Base-by-base conservation (phyloP, 1,140 invertebrate species). In the Lepidostoma basale region DNA sequence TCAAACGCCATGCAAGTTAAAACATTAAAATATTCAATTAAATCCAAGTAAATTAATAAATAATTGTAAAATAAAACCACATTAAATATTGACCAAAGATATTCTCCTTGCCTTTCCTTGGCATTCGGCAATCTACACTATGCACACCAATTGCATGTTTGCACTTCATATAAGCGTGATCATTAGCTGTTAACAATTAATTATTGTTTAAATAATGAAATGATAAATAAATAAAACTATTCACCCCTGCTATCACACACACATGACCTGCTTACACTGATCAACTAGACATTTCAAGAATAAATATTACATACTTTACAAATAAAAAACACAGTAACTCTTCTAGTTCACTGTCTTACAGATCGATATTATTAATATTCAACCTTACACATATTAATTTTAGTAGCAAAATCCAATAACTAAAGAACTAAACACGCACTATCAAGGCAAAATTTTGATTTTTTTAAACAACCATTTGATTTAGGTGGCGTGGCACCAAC, bases 391-490 rank as follows among this genome's bases (percentile, higher is more conserved):
- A 39, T 63, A 63, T 47, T 63, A 60, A 60, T 59, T 68, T 69
- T 66, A 62, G 64, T 68, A 68, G 70, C 70, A 62, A 63, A 69
- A 69, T 72, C 67, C 67, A 66, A 67, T 72, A 72, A 69, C 70
- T 72, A 72, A 67, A 64, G 18, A 59, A 59, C 70, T 72, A 72
- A 68, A 64, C 42, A 69, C 70, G 69, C 68, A 66, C 70, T 72
- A 72, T 66, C 70, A 72, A 72, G 70, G 70, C 70, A 72, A 72
- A 72, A 72, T 72, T 72, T 69, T 58, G 62, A 66, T 72, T 72
- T 69, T 67, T 72, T 69, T 69, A 72, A 72, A 72, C 70, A 72
- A 72, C 70, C 70, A 72, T 72, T 60, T 72, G 70, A 72, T 72
- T 70, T 42, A n/a, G 67, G 65, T 63, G 62, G 45, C 40, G 30